Evolutionary conservation across 2,797 vertebrate species (phyloP).

Genomic region (Smutsia temminckii): DNA sequence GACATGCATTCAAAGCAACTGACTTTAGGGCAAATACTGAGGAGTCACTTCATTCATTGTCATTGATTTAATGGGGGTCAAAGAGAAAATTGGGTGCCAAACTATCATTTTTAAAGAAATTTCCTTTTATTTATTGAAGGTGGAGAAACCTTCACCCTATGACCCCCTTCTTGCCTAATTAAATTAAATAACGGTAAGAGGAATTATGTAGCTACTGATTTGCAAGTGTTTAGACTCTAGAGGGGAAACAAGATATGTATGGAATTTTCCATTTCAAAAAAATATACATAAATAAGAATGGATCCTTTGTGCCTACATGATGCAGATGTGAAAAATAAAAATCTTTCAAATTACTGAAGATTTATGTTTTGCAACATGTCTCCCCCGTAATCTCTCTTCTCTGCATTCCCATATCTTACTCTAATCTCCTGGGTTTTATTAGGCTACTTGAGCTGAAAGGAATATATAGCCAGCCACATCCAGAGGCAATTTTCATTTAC

Average conservation of each 20-base stretch:
- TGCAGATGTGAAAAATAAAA: not conserved
- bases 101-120: conserved; percentile 30
- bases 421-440: not conserved
- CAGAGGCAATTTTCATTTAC: not conserved
- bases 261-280: conserved; percentile 17
- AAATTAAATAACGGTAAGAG: conserved; percentile 55
- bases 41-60: conserved; percentile 55
- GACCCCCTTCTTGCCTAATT: conserved; percentile 42
- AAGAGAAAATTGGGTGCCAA: conserved; percentile 62
- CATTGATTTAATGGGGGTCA: conserved; percentile 67
- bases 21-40: conserved; percentile 52
- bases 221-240: conserved; percentile 46
- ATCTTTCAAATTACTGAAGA: too few relatives aligned
- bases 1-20: conserved; percentile 68
- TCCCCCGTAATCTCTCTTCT: not conserved
- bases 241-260: conserved; percentile 8
- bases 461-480: not conserved
- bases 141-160: not conserved
- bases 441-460: not conserved
- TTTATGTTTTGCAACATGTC: too few relatives aligned
- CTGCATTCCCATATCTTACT: not conserved
- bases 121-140: conserved; percentile 65
- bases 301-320: not conserved
- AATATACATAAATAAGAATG: not conserved
- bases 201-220: not conserved